Evolutionary conservation across 2,888 invertebrate species (phyloP), one percentile per base, ranked within the genome.

Genomic region (Dioctria linearis): DNA sequence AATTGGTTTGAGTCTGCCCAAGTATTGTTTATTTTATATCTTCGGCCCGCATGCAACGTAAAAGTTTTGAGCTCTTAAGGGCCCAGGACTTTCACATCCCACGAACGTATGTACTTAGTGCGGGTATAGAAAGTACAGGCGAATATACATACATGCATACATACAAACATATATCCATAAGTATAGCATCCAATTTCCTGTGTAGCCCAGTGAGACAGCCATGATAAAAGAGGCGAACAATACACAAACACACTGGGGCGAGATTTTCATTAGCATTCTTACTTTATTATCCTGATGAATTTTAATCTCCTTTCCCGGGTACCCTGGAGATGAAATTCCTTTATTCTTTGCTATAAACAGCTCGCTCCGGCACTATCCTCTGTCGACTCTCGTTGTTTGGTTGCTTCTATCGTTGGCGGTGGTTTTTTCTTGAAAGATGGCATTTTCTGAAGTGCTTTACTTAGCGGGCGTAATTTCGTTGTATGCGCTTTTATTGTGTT

Each of bases 251-350:
- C 25, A 63, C 63, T 49, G 43, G 46, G 63, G 63, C 46, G 76
- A 63, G 76, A 83, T 84, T 84, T 84, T 84, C 83, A 84, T 84
- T 83, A 84, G 83, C 83, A 83, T 84, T 83, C 83, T 81, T 84
- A 83, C 83, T 83, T 83, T 84, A 84, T 84, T 83, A 83, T 84
- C 82, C 82, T 80, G 81, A 83, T 83, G 82, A 83, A 84, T 83
- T 84, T 84, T 83, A 84, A 83, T 84, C 83, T 82, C 61, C 80
- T 79, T 80, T 83, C 81, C 78, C 80, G n/a, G 79, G 76, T 59
- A 57, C 82, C 59, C 67, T 65, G 69, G 81, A 69, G 79, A 75
- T 76, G 63, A 63, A 63, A 76, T 76, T 63, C 46, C 57, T 13
- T 37, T 49, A 76, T 63, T 76, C 63, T 46, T 76, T 39, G 39